Conservation (phyloP, 2,888 invertebrate species). For the Nasonovia ribisnigri region DNA sequence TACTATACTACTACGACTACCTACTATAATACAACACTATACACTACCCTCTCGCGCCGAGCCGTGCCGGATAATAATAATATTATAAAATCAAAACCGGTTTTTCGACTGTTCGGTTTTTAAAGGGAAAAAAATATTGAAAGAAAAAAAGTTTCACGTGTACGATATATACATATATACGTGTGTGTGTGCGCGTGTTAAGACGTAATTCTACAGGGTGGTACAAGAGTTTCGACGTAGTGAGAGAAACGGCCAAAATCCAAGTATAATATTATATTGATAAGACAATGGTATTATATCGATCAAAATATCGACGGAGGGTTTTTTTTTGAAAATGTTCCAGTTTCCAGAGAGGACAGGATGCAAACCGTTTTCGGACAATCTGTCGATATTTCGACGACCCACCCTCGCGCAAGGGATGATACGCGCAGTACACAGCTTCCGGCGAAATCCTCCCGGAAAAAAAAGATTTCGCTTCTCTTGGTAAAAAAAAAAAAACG, state of each 20-base stretch:
- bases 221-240: not conserved
- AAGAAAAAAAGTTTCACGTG: constrained; percentile 20
- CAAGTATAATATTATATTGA: not conserved
- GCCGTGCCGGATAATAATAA: constrained; percentile 52
- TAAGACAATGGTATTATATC: not conserved
- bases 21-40: not conserved
- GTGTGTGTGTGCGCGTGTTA: not conserved
- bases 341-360: not conserved
- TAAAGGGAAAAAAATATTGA: not conserved
- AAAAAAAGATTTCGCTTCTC: not conserved
- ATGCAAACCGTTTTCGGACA: not conserved
- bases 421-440: not conserved
- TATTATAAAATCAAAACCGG: constrained; percentile 55
- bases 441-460: not conserved
- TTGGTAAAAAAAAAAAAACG: not conserved
- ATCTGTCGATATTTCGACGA: not conserved
- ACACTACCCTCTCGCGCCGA: constrained; percentile 43
- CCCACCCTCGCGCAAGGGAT: not conserved
- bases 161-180: not conserved
- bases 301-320: not conserved
- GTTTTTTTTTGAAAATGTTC: not conserved
- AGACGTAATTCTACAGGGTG: constrained; percentile 31
- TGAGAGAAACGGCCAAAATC: not conserved
- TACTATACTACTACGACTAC: not conserved
- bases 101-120: constrained; percentile 48